These are phyloP conservation scores for Poeciliopsis prolifica DNA, from an alignment of 2,113 vertebrate species.

Conservation along the genomic window DNA sequence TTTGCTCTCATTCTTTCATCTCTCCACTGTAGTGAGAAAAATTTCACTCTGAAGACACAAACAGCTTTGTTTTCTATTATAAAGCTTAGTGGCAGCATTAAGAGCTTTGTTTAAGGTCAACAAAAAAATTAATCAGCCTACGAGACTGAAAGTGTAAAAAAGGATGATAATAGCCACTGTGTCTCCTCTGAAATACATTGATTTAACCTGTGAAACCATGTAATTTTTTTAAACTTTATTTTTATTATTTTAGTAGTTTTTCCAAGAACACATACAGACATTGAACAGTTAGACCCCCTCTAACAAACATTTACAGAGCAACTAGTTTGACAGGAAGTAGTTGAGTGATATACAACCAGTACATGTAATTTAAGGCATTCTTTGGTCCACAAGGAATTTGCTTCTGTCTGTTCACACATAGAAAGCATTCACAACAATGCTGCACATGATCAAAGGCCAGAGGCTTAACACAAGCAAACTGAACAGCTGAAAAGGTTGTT, in stretches of 20 bases:
- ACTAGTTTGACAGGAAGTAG: no score
- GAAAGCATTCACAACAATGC: constrained; percentile 22
- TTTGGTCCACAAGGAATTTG: neutral
- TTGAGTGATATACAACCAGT: no score
- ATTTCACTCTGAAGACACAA: neutral
- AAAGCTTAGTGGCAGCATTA: neutral
- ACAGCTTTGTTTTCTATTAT: neutral
- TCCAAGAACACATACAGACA: no score
- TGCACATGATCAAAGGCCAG: constrained; percentile 49
- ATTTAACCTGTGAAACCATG: constrained; percentile 10
- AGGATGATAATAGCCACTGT: neutral
- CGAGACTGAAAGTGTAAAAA: neutral
- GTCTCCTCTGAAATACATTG: neutral
- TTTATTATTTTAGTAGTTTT: no score
- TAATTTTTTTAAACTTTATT: neutral
- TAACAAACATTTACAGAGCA: no score
- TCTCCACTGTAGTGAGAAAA: neutral
- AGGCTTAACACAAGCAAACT: constrained; percentile 13
- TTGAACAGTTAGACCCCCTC: no score
- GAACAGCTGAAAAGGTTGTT: neutral
- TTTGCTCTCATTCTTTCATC: neutral
- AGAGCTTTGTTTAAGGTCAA: neutral
- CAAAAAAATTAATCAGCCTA: neutral
- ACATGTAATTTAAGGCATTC: constrained; percentile 11
- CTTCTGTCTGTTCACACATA: constrained; percentile 16